Base-by-base conservation (phyloP, 2,888 invertebrate species). In the Syritta pipiens region DNA sequence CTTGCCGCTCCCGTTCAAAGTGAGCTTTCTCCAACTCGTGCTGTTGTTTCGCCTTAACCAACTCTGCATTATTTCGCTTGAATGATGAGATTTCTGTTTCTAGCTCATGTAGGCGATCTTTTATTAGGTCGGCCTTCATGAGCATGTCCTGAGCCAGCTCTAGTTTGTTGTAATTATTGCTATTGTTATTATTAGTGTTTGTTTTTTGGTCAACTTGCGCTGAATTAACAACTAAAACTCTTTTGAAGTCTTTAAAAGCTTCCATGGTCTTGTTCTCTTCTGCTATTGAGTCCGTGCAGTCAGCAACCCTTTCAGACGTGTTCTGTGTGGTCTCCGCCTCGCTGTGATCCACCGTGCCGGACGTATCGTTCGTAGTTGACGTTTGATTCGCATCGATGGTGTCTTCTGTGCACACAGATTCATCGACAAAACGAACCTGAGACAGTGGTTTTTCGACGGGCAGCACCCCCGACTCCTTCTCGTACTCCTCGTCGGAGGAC, bases 31-130 rank as follows among this genome's bases (percentile, higher is more conserved):
- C 93, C 20, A 90, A 85, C 82, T 93, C 93, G 67, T 93, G 87
- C 74, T 92, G 90, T 81, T 91, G 91, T 60, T 92, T 91, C 62
- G 92, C 88, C 89, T 91, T 90, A 20, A 88, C 86, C 40, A 92
- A 83, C 57, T 90, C 88, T 1, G 87, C 75, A 83, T 91, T 92
- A 85, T 92, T 91, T 40, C 88, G 86, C 48, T 91, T 89, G 82
- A 92, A 92, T 19, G 88, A 89, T 48, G 89, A 87, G 26, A 92
- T 92, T 86, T 92, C 94, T 65, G 90, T 89, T 88, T 94, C 93
- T 32, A 95, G 87, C 85, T 94, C 93, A 37, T 89, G 84, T 0
- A 94, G 89, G 51, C 93, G 92, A 12, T 89, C 90, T 86, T 92
- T 86, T 10, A 76, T 55, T n/a, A 75, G 14, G 9, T 71, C 53